Percentiles rank a stretch among this genome's conserved stretches.
Conservation (phyloP, 2,797 vertebrate genomes). For the Anguilla pacifica region DNA sequence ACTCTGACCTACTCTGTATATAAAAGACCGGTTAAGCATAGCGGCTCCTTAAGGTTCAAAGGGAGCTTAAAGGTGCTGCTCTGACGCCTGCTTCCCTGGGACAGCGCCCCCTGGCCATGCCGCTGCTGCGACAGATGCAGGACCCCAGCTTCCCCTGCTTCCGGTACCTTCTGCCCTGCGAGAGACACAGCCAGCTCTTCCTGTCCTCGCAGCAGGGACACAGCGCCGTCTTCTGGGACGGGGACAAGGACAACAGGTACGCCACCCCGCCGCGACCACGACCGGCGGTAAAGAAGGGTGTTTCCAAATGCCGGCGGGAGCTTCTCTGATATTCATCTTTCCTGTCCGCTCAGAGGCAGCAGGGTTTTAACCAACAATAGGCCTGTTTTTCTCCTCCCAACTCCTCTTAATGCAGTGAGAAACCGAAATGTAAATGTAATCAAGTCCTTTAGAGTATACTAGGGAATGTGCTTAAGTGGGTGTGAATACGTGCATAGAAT, state of each 20-base stretch:
- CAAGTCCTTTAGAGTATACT: not conserved
- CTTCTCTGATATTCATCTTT: not conserved
- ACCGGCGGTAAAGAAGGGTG: not conserved
- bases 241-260: slow-evolving; percentile 83
- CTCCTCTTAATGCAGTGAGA: not conserved
- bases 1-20: not conserved
- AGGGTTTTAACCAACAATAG: not conserved
- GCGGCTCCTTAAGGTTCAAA: not conserved
- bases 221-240: slow-evolving; percentile 89
- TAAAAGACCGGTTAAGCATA: not conserved
- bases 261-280: slow-evolving; percentile 23
- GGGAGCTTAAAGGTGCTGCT: not conserved
- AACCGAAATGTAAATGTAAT: slow-evolving; percentile 8
- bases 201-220: slow-evolving; percentile 81
- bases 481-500: slow-evolving; percentile 16
- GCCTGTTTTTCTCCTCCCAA: not conserved
- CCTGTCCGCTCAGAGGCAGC: not conserved
- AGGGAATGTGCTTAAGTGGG: not conserved
- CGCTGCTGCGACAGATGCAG: slow-evolving; percentile 87
- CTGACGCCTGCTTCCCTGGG: slow-evolving; percentile 30
- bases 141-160: slow-evolving; percentile 90
- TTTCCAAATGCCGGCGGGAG: not conserved
- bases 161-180: slow-evolving; percentile 82
- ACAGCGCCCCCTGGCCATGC: slow-evolving; percentile 84
- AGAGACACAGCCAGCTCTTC: slow-evolving; percentile 84